A percentile compares a stretch with the other conserved stretches of the same genome.
Conservation (phyloP, 1,140 invertebrate species). For the Drosophila tristis region DNA sequence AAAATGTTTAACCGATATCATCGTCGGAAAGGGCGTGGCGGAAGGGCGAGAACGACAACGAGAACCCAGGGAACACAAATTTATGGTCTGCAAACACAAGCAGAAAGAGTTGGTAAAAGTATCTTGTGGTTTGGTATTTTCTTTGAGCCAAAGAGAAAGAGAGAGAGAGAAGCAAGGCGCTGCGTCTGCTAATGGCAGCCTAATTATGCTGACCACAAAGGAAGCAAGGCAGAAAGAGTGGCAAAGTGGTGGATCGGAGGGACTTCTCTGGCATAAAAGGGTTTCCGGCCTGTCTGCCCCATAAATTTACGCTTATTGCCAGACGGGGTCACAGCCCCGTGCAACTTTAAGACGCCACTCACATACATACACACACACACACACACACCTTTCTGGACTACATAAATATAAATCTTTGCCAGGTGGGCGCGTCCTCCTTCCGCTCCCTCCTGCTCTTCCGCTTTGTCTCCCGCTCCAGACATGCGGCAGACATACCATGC, state of each 20-base stretch:
- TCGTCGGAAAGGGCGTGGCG: neutral
- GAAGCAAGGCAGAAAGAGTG: neutral
- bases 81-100: constrained; percentile 55
- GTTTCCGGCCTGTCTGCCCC: constrained; percentile 45
- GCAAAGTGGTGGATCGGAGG: neutral
- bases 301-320: constrained; percentile 69
- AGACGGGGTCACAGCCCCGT: neutral
- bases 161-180: neutral
- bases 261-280: constrained; percentile 33
- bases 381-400: constrained; percentile 66
- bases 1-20: constrained; percentile 62
- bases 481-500: constrained; percentile 76
- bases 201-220: constrained; percentile 72
- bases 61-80: constrained; percentile 40
- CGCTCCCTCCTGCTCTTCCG: constrained; percentile 24
- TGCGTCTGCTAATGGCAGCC: constrained; percentile 68
- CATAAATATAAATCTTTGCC: constrained; percentile 80
- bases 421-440: constrained; percentile 61
- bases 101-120: constrained; percentile 31
- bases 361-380: constrained; percentile 55
- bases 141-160: constrained; percentile 10
- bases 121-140: constrained; percentile 37
- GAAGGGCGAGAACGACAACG: neutral
- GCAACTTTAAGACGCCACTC: constrained; percentile 30
- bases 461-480: constrained; percentile 60